Evolutionary conservation across 2,113 vertebrate species (phyloP).

Genomic region (Monopterus albus): DNA sequence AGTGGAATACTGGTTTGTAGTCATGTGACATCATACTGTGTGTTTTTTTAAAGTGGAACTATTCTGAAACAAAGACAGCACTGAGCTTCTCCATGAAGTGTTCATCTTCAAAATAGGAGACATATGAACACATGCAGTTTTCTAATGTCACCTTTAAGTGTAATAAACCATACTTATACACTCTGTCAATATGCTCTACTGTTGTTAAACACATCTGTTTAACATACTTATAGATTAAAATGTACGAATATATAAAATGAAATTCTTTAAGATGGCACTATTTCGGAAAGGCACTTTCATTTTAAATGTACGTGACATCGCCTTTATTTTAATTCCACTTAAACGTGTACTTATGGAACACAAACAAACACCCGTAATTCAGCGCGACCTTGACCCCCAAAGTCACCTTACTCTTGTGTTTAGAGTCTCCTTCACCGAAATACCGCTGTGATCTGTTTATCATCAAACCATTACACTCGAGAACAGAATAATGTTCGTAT

Average conservation of each 20-base stretch:
- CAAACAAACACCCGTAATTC: background rate
- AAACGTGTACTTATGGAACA: background rate
- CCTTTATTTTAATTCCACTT: background rate
- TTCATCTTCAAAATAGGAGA: background rate
- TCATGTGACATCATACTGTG: background rate
- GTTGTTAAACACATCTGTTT: background rate
- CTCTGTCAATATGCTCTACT: background rate
- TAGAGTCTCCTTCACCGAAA: conserved; percentile 14
- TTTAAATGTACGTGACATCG: background rate
- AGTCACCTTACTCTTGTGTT: conserved; percentile 35
- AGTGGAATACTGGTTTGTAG: background rate
- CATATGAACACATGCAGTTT: too few relatives aligned
- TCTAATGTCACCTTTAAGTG: background rate
- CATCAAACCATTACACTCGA: background rate
- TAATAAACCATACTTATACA: background rate
- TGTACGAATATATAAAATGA: too few relatives aligned
- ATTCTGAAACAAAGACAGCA: background rate
- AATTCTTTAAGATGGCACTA: too few relatives aligned
- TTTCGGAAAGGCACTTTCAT: too few relatives aligned
- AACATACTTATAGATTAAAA: background rate
- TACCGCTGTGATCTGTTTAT: background rate
- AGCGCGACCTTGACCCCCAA: conserved; percentile 70
- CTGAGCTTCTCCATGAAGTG: background rate
- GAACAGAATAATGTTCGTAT: background rate
- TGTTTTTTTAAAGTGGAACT: background rate